A percentile compares a stretch with the other conserved stretches of the same genome.
Conservation (phyloP, 2,888 invertebrate genomes). For the Torymus tubicola region DNA sequence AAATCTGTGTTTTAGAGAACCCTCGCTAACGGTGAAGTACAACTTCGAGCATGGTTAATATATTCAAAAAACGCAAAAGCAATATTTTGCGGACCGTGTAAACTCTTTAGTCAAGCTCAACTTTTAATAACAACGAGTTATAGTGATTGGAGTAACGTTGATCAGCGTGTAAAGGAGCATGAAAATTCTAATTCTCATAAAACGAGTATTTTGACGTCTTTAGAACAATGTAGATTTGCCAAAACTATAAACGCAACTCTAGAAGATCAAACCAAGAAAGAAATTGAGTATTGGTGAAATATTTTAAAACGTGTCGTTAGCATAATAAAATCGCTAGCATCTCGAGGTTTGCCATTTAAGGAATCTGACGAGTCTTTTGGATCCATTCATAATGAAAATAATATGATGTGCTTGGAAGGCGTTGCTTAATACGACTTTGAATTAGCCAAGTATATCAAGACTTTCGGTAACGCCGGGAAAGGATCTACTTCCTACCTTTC, state of each 20-base stretch:
- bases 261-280: constrained; percentile 16
- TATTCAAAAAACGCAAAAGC: too few species aligned
- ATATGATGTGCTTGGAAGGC: constrained; percentile 64
- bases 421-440: constrained; percentile 67
- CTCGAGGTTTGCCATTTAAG: constrained; percentile 64
- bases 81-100: too few species aligned
- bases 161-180: too few species aligned
- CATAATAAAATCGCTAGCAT: constrained; percentile 61
- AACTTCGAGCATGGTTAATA: too few species aligned
- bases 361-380: constrained; percentile 64
- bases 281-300: constrained; percentile 63
- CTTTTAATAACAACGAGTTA: too few species aligned
- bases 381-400: constrained; percentile 66
- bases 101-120: too few species aligned
- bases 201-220: not conserved
- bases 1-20: too few species aligned
- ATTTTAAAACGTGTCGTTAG: constrained; percentile 63
- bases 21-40: too few species aligned
- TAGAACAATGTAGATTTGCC: not conserved
- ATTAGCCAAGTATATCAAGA: constrained; percentile 62
- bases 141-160: too few species aligned
- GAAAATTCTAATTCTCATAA: too few species aligned
- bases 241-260: constrained; percentile 1
- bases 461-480: constrained; percentile 64
- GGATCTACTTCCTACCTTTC: constrained; percentile 64